Percentiles rank a stretch among this genome's conserved stretches.
Conservation (phyloP, 2,797 vertebrate genomes). For the Anguilla obscura region DNA sequence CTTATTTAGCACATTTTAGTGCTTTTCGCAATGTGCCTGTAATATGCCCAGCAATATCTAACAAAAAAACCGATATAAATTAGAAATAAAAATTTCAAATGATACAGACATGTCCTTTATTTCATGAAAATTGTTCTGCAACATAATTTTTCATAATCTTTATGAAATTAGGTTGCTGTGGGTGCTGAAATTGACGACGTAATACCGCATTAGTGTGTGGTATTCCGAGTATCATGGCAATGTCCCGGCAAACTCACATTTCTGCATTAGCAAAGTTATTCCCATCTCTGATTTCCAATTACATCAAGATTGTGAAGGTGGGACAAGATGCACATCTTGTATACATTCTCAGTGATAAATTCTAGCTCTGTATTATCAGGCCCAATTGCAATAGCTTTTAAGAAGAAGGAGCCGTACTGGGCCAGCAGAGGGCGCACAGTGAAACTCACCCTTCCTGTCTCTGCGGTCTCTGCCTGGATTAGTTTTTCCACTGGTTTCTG, state of each 20-base stretch:
- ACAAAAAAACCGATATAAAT: too few species aligned
- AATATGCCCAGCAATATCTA: too few species aligned
- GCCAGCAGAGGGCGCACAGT: slow-evolving; percentile 12
- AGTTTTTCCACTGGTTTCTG: slow-evolving; percentile 68
- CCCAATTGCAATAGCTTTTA: background rate
- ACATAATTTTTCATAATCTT: too few species aligned
- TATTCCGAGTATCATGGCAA: background rate
- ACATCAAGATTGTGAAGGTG: background rate
- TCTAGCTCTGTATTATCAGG: background rate
- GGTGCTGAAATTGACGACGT: too few species aligned
- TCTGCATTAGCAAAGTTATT: background rate
- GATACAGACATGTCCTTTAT: too few species aligned
- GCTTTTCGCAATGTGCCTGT: too few species aligned
- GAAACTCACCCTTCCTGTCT: slow-evolving; percentile 78
- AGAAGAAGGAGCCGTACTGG: background rate
- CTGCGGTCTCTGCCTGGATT: slow-evolving; percentile 81
- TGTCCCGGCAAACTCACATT: background rate
- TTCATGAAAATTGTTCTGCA: too few species aligned
- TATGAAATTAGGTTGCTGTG: too few species aligned
- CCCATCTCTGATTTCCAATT: background rate
- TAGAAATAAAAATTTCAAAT: too few species aligned
- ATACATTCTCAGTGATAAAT: background rate
- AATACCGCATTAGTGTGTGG: too few species aligned
- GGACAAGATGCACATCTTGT: background rate
- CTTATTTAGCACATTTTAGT: too few species aligned